phyloP scores from a whole-genome alignment of 2,888 invertebrate species.

The Frankliniella intonsa region DNA sequence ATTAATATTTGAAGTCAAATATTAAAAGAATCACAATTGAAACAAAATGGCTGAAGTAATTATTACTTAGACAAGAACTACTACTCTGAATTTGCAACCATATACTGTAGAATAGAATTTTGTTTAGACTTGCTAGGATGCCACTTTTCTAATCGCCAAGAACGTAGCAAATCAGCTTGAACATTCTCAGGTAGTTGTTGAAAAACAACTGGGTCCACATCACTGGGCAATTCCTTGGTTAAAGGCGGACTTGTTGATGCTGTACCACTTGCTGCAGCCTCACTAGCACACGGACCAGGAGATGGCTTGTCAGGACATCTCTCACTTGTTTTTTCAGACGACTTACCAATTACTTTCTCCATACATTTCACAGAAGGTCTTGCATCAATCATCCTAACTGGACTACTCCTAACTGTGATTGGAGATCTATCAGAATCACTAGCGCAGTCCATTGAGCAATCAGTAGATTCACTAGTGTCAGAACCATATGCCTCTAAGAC shows the following conservation, averaged over 20 bases:
- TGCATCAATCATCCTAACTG: not conserved
- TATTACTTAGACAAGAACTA: not conserved
- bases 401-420: not conserved
- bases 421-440: constrained; percentile 12
- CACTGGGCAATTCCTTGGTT: not conserved
- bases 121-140: not conserved
- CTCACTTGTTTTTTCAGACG: not conserved
- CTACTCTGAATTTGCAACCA: not conserved
- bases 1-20: not conserved
- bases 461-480: constrained; percentile 11
- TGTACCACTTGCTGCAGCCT: not conserved
- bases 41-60: not conserved
- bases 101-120: not conserved
- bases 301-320: not conserved
- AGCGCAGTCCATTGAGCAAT: constrained; percentile 7
- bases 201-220: not conserved
- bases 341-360: not conserved
- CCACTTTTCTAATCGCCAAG: not conserved
- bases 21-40: constrained; percentile 6
- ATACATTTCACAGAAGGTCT: not conserved
- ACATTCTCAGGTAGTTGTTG: constrained; percentile 10
- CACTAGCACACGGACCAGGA: not conserved
- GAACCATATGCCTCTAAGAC: constrained; percentile 18
- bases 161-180: not conserved
- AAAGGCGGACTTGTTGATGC: not conserved